These are phyloP conservation scores for Entomobrya multifasciata DNA, from an alignment of 2,888 invertebrate genomes.

Conservation along the genomic window DNA sequence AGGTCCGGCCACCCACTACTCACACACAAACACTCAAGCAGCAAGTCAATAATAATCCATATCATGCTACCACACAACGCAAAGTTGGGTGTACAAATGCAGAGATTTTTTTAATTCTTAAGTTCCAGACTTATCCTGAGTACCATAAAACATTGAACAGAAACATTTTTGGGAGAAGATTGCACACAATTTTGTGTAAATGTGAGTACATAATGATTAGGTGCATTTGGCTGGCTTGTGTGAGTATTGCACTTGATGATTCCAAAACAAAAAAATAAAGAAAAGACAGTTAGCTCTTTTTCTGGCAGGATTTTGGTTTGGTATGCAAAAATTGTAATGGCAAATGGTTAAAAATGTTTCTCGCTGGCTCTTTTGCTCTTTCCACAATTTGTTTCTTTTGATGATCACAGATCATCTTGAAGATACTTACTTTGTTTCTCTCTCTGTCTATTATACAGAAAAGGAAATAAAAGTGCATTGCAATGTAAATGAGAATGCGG, in stretches of 20 bases:
- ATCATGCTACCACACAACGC: no score
- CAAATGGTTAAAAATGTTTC: conserved; percentile 9
- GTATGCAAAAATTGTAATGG: conserved; percentile 36
- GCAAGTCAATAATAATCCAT: conserved; percentile 9
- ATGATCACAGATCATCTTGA: no score
- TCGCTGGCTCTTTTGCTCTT: conserved; percentile 37
- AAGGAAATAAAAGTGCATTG: conserved; percentile 9
- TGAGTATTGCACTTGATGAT: no score
- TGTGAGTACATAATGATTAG: conserved; percentile 26
- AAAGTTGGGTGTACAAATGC: no score
- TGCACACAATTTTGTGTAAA: not conserved
- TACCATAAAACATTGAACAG: conserved; percentile 43
- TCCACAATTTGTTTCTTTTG: conserved; percentile 39
- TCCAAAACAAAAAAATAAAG: no score
- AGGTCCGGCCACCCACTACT: conserved; percentile 19
- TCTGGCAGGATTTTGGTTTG: not conserved
- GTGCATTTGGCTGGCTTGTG: not conserved
- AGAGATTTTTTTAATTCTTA: no score
- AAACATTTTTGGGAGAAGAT: not conserved
- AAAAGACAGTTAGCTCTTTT: no score
- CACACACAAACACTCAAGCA: not conserved
- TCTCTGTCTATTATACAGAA: not conserved
- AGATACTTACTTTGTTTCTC: not conserved
- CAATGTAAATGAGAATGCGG: conserved; percentile 35
- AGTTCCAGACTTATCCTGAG: no score